Base-by-base conservation (phyloP, 2,113 vertebrate species). In the crab-eating macaque (Macaca fascicularis) region DNA sequence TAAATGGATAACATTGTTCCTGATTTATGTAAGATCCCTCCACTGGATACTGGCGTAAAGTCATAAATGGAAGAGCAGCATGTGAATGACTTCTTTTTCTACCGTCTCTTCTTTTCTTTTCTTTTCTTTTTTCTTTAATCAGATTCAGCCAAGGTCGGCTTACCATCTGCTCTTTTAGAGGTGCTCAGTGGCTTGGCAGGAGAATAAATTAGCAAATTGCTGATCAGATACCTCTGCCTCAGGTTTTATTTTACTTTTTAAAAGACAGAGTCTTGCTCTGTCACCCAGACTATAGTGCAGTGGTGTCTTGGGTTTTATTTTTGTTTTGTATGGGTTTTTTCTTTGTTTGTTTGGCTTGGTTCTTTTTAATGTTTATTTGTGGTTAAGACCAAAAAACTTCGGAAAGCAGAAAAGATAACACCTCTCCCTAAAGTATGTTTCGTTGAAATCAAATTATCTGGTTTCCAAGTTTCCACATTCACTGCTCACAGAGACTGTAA, bases 401-500 rank as follows among this genome's bases (percentile, higher is more conserved):
- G 89, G 70, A 83, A 95, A 88, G 20, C 43, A 84, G 32, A 52
- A 72, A 92, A 87, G 70, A 93, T 55, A 52, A 81, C 20, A 32
- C 57, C 48, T 64, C 45, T 88, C 43, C 81, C 38, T 74, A 70
- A 97, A 93, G 16, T 40, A 38, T 13, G 6, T 82, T 94, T 94
- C 43, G 3, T 84, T 67, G 83, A 80, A 91, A 84, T 19, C 70
- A 91, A 59, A 61, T 64, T n/a, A 59, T 67, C 40, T 94, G 35
- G 40, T 48, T 93, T 93, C 57, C 52, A 35, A 59, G 17, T 69
- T 79, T 96, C 50, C 25, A 92, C 52, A 55, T 55, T 85, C 25
- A 48, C 48, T 32, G 40, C 76, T 92, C 35, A 83, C 67, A 95
- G n/a, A 89, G 19, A 67, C 87, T 90, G 67, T 93, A 55, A 95